Percentiles rank a stretch among this genome's conserved stretches.
These are phyloP conservation scores for Atta cephalotes DNA, from an alignment of 1,140 invertebrate species.

Conservation along the genomic window DNA sequence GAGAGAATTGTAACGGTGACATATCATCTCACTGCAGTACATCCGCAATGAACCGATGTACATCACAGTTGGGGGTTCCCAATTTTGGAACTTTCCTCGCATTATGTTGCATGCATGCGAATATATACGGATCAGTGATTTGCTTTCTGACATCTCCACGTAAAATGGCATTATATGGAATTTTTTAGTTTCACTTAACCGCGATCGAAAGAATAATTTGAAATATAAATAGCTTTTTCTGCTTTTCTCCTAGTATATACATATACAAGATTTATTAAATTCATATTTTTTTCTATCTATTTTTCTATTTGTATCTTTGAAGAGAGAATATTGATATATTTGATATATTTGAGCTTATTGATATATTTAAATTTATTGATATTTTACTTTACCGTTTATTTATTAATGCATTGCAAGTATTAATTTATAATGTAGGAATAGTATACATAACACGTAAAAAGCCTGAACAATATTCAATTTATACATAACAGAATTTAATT, in stretches of 20 bases:
- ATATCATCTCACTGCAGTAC: slow-evolving; percentile 71
- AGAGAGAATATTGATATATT: not conserved
- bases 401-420: not conserved
- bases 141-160: slow-evolving; percentile 47
- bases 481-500: slow-evolving; percentile 16
- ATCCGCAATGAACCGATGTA: slow-evolving; percentile 64
- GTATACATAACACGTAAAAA: not conserved
- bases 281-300: not conserved
- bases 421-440: not conserved
- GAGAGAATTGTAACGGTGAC: slow-evolving; percentile 69
- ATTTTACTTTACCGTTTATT: not conserved
- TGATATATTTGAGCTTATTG: not conserved
- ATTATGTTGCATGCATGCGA: slow-evolving; percentile 35
- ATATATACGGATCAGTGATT: slow-evolving; percentile 45
- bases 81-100: slow-evolving; percentile 65
- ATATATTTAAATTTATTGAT: not conserved
- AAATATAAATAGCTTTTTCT: not conserved
- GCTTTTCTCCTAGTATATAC: not conserved
- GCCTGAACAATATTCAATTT: not conserved
- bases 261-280: not conserved
- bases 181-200: not conserved
- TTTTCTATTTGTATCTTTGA: not conserved
- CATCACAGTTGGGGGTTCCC: slow-evolving; percentile 53
- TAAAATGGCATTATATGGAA: slow-evolving; percentile 15
- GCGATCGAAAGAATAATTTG: not conserved